Base-by-base conservation (phyloP, 2,113 vertebrate genomes). In the Siphamia tubifer region DNA sequence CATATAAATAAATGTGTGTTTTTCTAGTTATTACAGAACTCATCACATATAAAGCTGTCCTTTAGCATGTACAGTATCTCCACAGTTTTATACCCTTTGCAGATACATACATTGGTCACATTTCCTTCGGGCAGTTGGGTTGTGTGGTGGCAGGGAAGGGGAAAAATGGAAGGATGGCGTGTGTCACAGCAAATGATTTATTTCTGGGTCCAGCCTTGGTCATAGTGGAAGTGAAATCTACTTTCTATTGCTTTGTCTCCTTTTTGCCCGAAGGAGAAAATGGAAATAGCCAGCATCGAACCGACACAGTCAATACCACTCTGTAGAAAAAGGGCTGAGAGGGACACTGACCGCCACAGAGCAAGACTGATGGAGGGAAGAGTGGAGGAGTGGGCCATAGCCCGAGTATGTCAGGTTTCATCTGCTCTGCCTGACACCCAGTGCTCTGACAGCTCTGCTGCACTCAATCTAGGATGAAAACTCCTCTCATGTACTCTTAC, bases 271-370 rank as follows among this genome's bases (percentile, higher is more conserved):
- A 58, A 74, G 81, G 78, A 87, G 74, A 78, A 85, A 85, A 87
- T 84, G 80, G 76, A 82, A 87, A 87, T 79, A 82, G 82, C 82
- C 70, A 58, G 58, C 81, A 84, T 82, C n/a, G 76, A 87, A 79
- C 78, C 42, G 8, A 28, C 23, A 17, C 68, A 77, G 82, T 89
- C 87, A 72, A 85, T 87, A 85, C 28, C 68, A 64, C 74, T 85
- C 74, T 68, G 25, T 49, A 52, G 68, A 57, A 74, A 74, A n/a
- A 71, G 61, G 55, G 76, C 79, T 74, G 79, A 84, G 73, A 71
- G 82, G 72, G 64, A 70, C 44, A 16, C 66, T 74, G 51, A 38
- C 49, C 1, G 24, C 66, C 54, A 8, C 42, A 53, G 69, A 77
- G 63, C 30, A 31, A 10, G 55, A 31, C 35, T 55, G 64, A 54